Base-by-base conservation (phyloP, 2,113 vertebrate species). In the Panthera tigris region DNA sequence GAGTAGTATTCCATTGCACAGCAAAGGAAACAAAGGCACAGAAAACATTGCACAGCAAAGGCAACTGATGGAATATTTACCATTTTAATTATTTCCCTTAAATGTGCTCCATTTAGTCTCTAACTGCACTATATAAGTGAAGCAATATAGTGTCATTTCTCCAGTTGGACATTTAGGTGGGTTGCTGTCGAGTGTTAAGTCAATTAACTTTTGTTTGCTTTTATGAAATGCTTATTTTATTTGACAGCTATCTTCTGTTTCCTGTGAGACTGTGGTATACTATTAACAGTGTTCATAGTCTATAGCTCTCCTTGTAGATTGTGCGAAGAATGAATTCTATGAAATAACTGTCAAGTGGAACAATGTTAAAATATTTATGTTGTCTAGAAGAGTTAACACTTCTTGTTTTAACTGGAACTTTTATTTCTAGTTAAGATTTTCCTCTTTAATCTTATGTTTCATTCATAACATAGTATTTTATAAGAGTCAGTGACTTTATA, bases 381-480 rank as follows among this genome's bases (percentile, higher is more conserved):
- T 76, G 10, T 39, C 78, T 45, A 92, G 27, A 93, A 88, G 33
- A 92, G 41, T 27, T 57, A 68, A 79, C 4, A 55, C 8, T 83
- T 97, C 41, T 92, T 84, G 15, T 69, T 65, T 96, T 97, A 97
- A 94, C 33, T 79, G 1, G 50, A 97, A 95, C 18, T n/a, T 82
- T 83, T 33, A 12, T 78, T 74, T 97, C 89, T 98, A 97, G 95
- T 68, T 93, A 96, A 95, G 36, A 89, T 83, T 89, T 45, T 52
- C 65, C 80, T 81, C 97, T 96, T 95, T 63, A 97, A 33, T 96
- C 93, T 55, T 76, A 15, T 96, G 31, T 96, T 97, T 86, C 97
- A 96, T 89, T 96, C 50, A 91, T 25, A 97, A 97, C 50, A 84
- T 86, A 84, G 65, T 36, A 36, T 57, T 94, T 85, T 27, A 61